phyloP scores from a whole-genome alignment of 30 jellyfish, hydroid and myxozoan genomes.

The Mastigias papua region DNA sequence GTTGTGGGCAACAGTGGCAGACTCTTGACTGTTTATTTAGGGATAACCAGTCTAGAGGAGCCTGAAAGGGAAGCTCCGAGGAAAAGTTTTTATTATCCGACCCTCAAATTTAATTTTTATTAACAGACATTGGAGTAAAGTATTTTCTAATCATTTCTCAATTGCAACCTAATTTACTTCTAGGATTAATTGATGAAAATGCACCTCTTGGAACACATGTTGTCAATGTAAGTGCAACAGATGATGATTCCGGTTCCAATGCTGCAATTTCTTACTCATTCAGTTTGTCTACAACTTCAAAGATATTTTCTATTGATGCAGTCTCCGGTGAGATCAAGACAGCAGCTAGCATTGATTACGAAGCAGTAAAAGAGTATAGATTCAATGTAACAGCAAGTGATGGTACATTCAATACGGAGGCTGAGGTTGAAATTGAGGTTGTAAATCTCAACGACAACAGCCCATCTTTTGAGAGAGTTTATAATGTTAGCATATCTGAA shows the following conservation, averaged over 20 bases:
- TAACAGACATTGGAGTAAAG: too few relatives aligned
- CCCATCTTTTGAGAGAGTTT: conserved; percentile 68
- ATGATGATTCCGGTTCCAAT: conserved; percentile 76
- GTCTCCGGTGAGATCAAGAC: conserved; percentile 64
- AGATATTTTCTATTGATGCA: conserved; percentile 59
- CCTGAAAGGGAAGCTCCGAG: too few relatives aligned
- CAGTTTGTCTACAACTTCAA: conserved; percentile 31
- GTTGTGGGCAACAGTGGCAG: too few relatives aligned
- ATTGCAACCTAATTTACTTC: too few relatives aligned
- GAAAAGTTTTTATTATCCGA: too few relatives aligned
- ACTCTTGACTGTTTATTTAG: too few relatives aligned
- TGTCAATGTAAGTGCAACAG: conserved; percentile 68
- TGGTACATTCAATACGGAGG: conserved; percentile 58
- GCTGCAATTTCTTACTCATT: conserved; percentile 68
- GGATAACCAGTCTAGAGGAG: too few relatives aligned
- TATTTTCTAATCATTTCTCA: too few relatives aligned
- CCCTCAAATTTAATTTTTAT: too few relatives aligned
- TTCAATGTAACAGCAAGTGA: conserved; percentile 84
- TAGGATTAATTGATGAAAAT: conserved; percentile 66
- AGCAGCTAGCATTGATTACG: conserved; percentile 73
- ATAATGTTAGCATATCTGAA: conserved; percentile 55
- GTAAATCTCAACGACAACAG: conserved; percentile 81
- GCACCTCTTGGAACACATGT: conserved; percentile 22
- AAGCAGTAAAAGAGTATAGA: conserved; percentile 45
- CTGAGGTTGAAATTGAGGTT: conserved; percentile 63